Evolutionary conservation across 2,797 vertebrate species (phyloP), one percentile per base, ranked within the genome.

Genomic region (Heterohyrax brucei): DNA sequence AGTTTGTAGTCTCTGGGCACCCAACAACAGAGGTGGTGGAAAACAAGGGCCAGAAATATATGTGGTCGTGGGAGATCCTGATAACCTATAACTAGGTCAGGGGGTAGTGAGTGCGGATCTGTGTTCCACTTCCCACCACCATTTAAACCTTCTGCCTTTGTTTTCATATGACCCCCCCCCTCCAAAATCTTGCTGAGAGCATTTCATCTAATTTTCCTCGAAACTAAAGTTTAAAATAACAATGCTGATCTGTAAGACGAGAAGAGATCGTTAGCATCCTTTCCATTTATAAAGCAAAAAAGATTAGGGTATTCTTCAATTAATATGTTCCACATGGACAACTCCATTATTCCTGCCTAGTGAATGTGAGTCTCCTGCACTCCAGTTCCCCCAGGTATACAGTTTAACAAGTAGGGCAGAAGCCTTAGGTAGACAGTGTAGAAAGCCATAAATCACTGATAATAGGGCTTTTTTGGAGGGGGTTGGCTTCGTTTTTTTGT

Each of bases 241-340:
- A 97, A 86, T 97, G 70, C 92, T 39, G 44, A 72, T 76, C 44
- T 96, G 88, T 77, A 96, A 96, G 92, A 93, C 95, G 93, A 96
- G 92, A 97, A 95, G 73, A 93, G 97, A 96, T 94, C 82, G 62
- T 88, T 85, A 83, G 30, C 88, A 95, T 93, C 90, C 24, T 92
- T 89, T 96, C 88, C 86, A 46, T 82, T 92, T 95, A 80, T 75
- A 85, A 92, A 95, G 82, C 14, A 90, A 89, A 72, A 93, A 97
- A 83, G 78, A 97, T 93, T 83, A 94, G 66, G 61, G 33, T 72
- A 86, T 91, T 97, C 95, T 96, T 93, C 88, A 92, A 95, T 92
- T 82, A 96, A 87, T 93, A 66, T 78, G 48, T 93, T 96, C 94
- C 94, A 96, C 92, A 64, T 48, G 91, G 88, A 93, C 86, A 95